A percentile compares a stretch with the other conserved stretches of the same genome.
Conservation (phyloP, 1,140 invertebrate species). For the Druon quercuslanigerum region DNA sequence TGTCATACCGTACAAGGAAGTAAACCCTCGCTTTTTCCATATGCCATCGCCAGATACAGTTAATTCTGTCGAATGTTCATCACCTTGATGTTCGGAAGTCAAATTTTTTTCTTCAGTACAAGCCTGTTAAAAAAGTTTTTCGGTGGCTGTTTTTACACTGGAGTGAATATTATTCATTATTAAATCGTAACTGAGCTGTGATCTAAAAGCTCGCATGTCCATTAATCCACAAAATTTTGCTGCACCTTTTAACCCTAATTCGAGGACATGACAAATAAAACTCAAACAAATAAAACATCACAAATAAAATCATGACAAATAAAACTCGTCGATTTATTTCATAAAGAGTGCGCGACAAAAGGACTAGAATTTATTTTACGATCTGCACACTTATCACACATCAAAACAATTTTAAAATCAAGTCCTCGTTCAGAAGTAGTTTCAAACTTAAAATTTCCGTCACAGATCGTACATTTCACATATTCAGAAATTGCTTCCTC, state of each 20-base stretch:
- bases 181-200: too few relatives aligned
- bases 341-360: neutral
- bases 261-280: too few relatives aligned
- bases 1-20: too few relatives aligned
- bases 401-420: slow-evolving; percentile 39
- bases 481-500: slow-evolving; percentile 35
- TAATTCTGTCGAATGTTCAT: too few relatives aligned
- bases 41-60: too few relatives aligned
- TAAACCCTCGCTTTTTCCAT: too few relatives aligned
- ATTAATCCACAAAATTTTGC: slow-evolving; percentile 25
- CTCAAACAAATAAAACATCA: too few relatives aligned
- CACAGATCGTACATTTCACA: slow-evolving; percentile 37
- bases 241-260: neutral
- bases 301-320: slow-evolving; percentile 14
- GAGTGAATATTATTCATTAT: too few relatives aligned
- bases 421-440: slow-evolving; percentile 36
- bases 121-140: too few relatives aligned
- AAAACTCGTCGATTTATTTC: neutral
- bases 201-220: slow-evolving; percentile 28
- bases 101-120: too few relatives aligned
- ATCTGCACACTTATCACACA: neutral
- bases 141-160: too few relatives aligned
- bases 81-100: too few relatives aligned
- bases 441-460: slow-evolving; percentile 39
- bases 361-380: neutral